phyloP scores from a whole-genome alignment of 2,797 vertebrate genomes.

The Protosalanx chinensis region DNA sequence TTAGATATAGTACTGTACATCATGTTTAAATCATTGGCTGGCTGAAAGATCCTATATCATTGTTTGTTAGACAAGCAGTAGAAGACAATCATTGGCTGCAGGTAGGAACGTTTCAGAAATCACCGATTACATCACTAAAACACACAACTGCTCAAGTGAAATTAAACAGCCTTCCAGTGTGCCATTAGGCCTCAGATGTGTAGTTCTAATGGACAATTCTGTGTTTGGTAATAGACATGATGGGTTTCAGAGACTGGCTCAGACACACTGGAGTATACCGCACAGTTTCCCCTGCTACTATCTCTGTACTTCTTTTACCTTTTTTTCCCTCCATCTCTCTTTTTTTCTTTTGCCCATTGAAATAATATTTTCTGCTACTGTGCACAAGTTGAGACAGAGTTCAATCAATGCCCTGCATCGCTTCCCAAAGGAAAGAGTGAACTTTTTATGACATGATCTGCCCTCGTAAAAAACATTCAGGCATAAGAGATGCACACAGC shows the following conservation, averaged over 20 bases:
- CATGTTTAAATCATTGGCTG: too few species aligned
- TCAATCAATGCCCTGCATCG: conserved; percentile 69
- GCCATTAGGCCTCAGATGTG: not conserved
- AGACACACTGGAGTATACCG: conserved; percentile 35
- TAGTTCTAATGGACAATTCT: conserved; percentile 18
- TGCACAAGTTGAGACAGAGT: conserved; percentile 66
- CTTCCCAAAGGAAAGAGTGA: conserved; percentile 49
- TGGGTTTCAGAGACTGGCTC: conserved; percentile 43
- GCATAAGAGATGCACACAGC: conserved; percentile 23
- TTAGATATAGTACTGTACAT: too few species aligned
- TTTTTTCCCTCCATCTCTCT: conserved; percentile 25
- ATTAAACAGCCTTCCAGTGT: not conserved
- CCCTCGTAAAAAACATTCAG: conserved; percentile 60
- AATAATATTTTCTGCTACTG: conserved; percentile 61
- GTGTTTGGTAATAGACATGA: conserved; percentile 47
- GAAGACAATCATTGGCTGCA: not conserved
- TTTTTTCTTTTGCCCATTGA: conserved; percentile 58
- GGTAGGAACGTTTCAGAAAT: too few species aligned
- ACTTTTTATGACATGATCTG: conserved; percentile 54
- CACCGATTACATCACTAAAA: too few species aligned
- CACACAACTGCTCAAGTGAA: too few species aligned
- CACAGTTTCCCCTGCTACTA: conserved; percentile 47
- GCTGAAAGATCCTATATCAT: too few species aligned
- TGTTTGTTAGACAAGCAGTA: not conserved
- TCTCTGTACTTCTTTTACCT: conserved; percentile 30